Evolutionary conservation across 2,113 vertebrate species (phyloP), one percentile per base, ranked within the genome.

Genomic region (Delphinus delphis): DNA sequence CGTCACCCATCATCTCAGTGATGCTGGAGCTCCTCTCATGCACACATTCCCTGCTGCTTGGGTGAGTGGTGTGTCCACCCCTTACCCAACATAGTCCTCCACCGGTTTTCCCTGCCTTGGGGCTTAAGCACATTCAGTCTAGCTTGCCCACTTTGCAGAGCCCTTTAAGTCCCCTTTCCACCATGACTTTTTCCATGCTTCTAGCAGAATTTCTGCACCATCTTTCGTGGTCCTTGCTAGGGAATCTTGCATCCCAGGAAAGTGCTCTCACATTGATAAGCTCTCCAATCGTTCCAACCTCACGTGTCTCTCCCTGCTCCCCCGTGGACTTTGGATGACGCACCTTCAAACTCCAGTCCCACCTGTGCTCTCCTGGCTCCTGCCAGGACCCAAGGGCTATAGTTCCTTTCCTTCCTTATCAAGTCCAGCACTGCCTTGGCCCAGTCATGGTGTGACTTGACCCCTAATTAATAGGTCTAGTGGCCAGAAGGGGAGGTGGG

Each of bases 1-100:
- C 0, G 38, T 13, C 41, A 3, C 12, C 12, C 3, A 4, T 14
- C 21, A 7, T 41, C 58, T 26, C 1, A 0, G 36, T 9, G 68
- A 38, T 2, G 4, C 21, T 2, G 7, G 21, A 10, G 11, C 25
- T 20, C 15, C n/a, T 38, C 36, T 8, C 14, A 28, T 25, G 6
- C 11, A 41, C 17, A 11, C 6, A 1, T 44, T n/a, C 41, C 53
- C 25, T 12, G 21, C 23, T 47, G n/a, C 17, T 14, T 3, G 55
- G 73, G 41, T 71, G 12, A 33, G 60, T 0, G 17, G 38, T 13
- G 7, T 17, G 1, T n/a, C 62, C 0, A 1, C 2, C 53, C 53
- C 53, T 53, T 53, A 53, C 53, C 53, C 53, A 53, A 53, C 53
- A 53, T 53, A 53, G 53, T 53, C 8, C 65, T 76, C 3, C n/a